Evolutionary conservation across 2,113 vertebrate species (phyloP), one percentile per base, ranked within the genome.

Genomic region (Syngnathus typhle): DNA sequence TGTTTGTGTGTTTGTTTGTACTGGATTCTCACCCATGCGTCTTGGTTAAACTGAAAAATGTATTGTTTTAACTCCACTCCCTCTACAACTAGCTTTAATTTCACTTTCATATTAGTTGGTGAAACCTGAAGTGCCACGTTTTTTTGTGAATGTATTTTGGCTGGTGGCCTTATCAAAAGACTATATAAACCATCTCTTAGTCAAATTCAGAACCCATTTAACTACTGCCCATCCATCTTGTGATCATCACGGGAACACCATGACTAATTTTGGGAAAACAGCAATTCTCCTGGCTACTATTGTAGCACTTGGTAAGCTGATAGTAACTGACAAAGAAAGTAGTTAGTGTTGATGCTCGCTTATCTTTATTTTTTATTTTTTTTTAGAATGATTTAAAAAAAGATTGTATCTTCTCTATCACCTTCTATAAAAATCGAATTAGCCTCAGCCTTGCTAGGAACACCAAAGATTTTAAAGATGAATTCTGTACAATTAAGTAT

Each of bases 201-300:
- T 11, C 13, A 1, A 16, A 15, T 37, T 5, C 13, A 27, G 15
- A 16, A 19, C 44, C 7, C 15, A 15, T 21, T 15, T 39, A n/a
- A 11, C 6, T 4, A 44, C 44, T 13, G 44, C 15, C 44, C 15
- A 11, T 7, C 11, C 13, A 19, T 5, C 27, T 32, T 32, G 27
- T 32, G 27, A 32, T 3, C 1, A 56, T 58, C 13, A 7, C 27
- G 10, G 23, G 55, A 36, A 5, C 7, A 62, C 6, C n/a, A 85
- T 81, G 76, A 74, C 62, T 23, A 67, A 39, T 38, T 6, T 75
- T 37, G 80, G 64, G 62, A 85, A 75, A 70, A 60, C 43, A 0
- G 27, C 51, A n/a, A 37, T 64, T 32, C 4, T 80, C 15, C 69
- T 88, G 67, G 21, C 59, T 19, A 66, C 62, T 12, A 41, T 75